phyloP scores from a whole-genome alignment of 2,888 invertebrate species.

The Oxyscelio sp. region DNA sequence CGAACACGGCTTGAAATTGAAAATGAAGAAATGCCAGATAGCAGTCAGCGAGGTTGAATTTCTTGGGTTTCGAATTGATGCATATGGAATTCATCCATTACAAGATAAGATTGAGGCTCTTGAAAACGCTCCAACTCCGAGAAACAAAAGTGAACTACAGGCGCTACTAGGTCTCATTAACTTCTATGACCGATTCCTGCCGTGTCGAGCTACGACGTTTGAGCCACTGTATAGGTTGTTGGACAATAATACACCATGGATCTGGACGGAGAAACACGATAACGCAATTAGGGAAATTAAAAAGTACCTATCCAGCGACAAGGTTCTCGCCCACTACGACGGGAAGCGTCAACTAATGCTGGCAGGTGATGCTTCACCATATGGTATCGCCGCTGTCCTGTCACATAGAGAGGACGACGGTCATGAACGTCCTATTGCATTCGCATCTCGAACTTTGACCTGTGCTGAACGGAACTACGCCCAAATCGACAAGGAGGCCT shows the following conservation, averaged over 20 bases:
- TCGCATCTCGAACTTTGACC: slow-evolving; percentile 65
- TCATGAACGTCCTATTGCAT: slow-evolving; percentile 72
- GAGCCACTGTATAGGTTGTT: slow-evolving; percentile 78
- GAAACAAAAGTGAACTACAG: not conserved
- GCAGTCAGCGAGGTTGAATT: not conserved
- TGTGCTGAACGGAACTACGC: slow-evolving; percentile 56
- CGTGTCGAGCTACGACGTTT: not conserved
- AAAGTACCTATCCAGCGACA: slow-evolving; percentile 31
- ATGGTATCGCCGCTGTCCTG: slow-evolving; percentile 82
- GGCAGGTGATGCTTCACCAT: slow-evolving; percentile 86
- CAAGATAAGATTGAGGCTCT: not conserved
- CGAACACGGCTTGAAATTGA: slow-evolving; percentile 17
- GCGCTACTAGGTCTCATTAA: slow-evolving; percentile 26
- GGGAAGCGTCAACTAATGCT: slow-evolving; percentile 77
- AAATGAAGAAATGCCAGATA: slow-evolving; percentile 24
- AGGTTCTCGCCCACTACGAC: slow-evolving; percentile 72
- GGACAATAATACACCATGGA: slow-evolving; percentile 71
- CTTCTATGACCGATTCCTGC: slow-evolving; percentile 13
- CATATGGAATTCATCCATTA: not conserved
- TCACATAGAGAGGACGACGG: slow-evolving; percentile 61
- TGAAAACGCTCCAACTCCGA: not conserved
- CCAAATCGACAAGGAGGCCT: too few relatives aligned
- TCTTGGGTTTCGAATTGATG: not conserved
- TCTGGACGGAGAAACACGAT: slow-evolving; percentile 78
- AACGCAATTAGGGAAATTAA: slow-evolving; percentile 76